Percentiles rank a stretch among this genome's conserved stretches.
These are phyloP conservation scores for Apteryx mantelli DNA, from an alignment of 2,113 vertebrate genomes.

Conservation along the genomic window DNA sequence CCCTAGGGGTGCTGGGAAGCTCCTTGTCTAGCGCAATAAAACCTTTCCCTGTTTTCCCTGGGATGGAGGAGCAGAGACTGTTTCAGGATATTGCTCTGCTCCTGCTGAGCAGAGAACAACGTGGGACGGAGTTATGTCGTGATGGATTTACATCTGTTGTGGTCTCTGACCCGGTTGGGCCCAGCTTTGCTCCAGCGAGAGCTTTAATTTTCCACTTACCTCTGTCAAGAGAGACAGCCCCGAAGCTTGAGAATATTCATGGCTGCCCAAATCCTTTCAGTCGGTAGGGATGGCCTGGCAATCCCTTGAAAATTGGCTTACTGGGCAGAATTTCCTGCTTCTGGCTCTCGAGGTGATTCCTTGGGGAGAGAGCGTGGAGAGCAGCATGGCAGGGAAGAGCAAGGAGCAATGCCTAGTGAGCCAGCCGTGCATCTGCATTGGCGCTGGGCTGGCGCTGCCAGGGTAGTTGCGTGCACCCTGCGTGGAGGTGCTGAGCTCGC, in stretches of 20 bases:
- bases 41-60: neutral
- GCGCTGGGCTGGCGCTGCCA: fast-evolving
- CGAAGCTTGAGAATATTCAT: fast-evolving
- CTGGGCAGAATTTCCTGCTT: neutral
- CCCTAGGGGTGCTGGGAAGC: no score
- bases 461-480: fast-evolving
- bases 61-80: neutral
- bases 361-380: neutral
- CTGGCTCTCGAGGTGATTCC: neutral
- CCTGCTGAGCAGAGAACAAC: neutral
- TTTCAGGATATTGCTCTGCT: neutral
- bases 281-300: fast-evolving
- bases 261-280: neutral
- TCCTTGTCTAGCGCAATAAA: neutral
- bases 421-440: no score
- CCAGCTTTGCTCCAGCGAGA: neutral
- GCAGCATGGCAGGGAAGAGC: no score
- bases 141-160: neutral
- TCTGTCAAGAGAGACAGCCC: neutral
- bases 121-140: neutral
- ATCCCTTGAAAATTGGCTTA: neutral
- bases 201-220: neutral
- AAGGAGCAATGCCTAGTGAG: neutral
- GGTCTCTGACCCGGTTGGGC: neutral
- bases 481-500: neutral